Conservation (phyloP, 2,797 vertebrate genomes). For the Denticeps clupeoides region DNA sequence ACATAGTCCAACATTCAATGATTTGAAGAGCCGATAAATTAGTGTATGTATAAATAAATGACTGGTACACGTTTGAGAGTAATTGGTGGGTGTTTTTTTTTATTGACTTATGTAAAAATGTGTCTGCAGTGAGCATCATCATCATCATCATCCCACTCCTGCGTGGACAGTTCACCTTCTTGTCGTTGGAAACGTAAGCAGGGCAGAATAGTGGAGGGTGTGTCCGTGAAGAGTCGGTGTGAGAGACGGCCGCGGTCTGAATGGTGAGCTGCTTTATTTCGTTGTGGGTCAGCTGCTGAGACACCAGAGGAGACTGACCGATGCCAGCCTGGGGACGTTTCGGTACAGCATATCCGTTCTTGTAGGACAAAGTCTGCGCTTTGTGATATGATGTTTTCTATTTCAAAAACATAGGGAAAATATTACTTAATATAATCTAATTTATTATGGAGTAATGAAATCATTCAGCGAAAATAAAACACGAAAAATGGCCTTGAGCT, state of each 20-base stretch:
- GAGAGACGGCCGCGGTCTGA: constrained; percentile 44
- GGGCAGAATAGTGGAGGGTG: constrained; percentile 62
- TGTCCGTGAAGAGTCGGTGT: constrained; percentile 37
- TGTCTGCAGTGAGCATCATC: too few species aligned
- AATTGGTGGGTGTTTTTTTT: too few species aligned
- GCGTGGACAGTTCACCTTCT: too few species aligned
- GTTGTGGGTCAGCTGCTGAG: constrained; percentile 60
- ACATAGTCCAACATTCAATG: too few species aligned
- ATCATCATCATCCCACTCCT: too few species aligned
- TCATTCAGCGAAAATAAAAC: too few species aligned
- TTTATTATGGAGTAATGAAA: too few species aligned
- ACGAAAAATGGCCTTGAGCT: too few species aligned
- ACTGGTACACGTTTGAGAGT: too few species aligned
- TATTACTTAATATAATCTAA: neutral
- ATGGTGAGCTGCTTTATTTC: constrained; percentile 56
- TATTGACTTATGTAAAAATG: too few species aligned
- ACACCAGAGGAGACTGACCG: constrained; percentile 59
- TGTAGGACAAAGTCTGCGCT: constrained; percentile 73
- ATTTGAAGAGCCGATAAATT: too few species aligned
- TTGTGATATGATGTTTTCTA: constrained; percentile 65
- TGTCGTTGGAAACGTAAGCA: constrained; percentile 77
- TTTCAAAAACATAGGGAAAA: constrained; percentile 7
- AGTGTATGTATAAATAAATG: too few species aligned
- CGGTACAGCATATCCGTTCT: constrained; percentile 66
- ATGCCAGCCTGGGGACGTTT: constrained; percentile 59